phyloP scores from a whole-genome alignment of 2,113 vertebrate genomes.

The Microtus ochrogaster region DNA sequence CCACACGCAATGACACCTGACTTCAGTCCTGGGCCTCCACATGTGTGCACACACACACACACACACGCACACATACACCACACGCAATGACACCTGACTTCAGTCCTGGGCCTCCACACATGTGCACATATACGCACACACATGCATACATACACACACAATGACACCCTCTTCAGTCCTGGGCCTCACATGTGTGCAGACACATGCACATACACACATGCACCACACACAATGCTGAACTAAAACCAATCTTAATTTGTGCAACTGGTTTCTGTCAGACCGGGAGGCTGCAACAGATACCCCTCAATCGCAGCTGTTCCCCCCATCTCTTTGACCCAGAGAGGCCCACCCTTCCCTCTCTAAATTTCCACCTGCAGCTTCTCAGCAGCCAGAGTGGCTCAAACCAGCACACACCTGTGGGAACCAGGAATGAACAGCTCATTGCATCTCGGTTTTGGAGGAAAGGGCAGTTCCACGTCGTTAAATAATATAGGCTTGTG shows the following conservation, averaged over 20 bases:
- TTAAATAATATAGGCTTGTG: constrained; percentile 69
- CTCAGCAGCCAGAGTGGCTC: not conserved
- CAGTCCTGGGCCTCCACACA: too few relatives aligned
- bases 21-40: too few relatives aligned
- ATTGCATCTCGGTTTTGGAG: constrained; percentile 20
- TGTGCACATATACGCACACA: too few relatives aligned
- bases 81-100: too few relatives aligned
- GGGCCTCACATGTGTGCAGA: too few relatives aligned
- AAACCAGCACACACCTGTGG: constrained; percentile 53
- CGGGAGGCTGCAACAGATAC: rapidly evolving
- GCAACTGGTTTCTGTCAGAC: not conserved
- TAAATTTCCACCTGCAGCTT: not conserved
- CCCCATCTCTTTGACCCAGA: too few relatives aligned
- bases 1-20: too few relatives aligned
- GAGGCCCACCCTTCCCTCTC: not conserved
- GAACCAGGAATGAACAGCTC: not conserved
- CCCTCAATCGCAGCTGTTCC: not conserved
- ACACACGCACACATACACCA: too few relatives aligned
- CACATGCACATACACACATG: too few relatives aligned
- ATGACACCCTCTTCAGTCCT: not conserved
- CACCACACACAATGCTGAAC: too few relatives aligned
- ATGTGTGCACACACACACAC: too few relatives aligned
- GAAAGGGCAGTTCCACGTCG: constrained; percentile 70
- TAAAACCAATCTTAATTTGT: not conserved
- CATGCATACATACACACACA: too few relatives aligned